Evolutionary conservation across 1,140 invertebrate genomes (phyloP).

Genomic region (Arion vulgaris): DNA sequence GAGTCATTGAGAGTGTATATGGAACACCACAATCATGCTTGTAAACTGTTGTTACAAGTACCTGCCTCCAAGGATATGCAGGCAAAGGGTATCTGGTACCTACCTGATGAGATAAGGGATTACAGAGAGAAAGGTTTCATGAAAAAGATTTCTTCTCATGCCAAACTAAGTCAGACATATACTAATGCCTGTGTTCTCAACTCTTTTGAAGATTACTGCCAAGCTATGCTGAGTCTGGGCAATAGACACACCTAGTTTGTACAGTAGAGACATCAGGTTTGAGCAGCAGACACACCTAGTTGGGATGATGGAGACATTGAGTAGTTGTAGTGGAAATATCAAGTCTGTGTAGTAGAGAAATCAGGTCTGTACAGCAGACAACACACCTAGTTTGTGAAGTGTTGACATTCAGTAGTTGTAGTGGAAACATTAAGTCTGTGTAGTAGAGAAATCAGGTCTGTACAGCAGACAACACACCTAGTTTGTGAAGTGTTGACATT

Average conservation of each 20-base stretch:
- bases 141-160: conserved; percentile 37
- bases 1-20: conserved; percentile 41
- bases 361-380: too few relatives aligned
- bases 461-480: too few relatives aligned
- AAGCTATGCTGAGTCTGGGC: conserved; percentile 26
- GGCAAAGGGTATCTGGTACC: conserved; percentile 29
- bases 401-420: too few relatives aligned
- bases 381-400: too few relatives aligned
- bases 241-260: background rate
- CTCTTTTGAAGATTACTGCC: conserved; percentile 31
- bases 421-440: too few relatives aligned
- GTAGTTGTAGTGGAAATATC: too few relatives aligned
- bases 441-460: too few relatives aligned
- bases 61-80: conserved; percentile 8
- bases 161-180: conserved; percentile 33
- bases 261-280: too few relatives aligned
- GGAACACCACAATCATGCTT: conserved; percentile 24
- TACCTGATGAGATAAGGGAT: conserved; percentile 33
- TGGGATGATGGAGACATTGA: too few relatives aligned
- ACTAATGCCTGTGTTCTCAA: conserved; percentile 42
- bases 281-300: too few relatives aligned
- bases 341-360: too few relatives aligned
- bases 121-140: conserved; percentile 39
- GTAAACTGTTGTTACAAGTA: conserved; percentile 21
- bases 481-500: too few relatives aligned